These are phyloP conservation scores for Bradypodion pumilum DNA, from an alignment of 2,797 vertebrate species.

Conservation along the genomic window DNA sequence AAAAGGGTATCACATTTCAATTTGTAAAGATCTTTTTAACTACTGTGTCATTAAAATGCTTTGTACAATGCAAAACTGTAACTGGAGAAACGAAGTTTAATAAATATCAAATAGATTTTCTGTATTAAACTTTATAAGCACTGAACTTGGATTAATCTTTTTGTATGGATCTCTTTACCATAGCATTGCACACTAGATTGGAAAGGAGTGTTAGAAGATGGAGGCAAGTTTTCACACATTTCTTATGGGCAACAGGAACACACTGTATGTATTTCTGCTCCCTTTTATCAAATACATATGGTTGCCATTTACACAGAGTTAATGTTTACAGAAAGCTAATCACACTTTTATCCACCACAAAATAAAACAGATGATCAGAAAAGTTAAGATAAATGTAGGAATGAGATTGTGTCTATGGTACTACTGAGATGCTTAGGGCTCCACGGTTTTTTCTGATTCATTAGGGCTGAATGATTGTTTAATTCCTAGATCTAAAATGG, in stretches of 20 bases:
- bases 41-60: conserved; percentile 86
- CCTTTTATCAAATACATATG: not conserved
- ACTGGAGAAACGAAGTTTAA: conserved; percentile 86
- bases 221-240: not conserved
- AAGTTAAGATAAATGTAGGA: not conserved
- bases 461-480: not conserved
- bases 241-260: not conserved
- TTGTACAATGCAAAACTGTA: conserved; percentile 88
- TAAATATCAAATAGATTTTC: conserved; percentile 89
- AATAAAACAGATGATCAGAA: not conserved
- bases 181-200: not conserved
- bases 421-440: not conserved
- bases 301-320: not conserved
- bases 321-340: not conserved
- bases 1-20: conserved; percentile 89
- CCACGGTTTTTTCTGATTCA: not conserved
- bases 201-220: not conserved
- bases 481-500: not conserved
- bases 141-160: conserved; percentile 52
- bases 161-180: not conserved
- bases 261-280: rapidly evolving
- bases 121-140: conserved; percentile 77
- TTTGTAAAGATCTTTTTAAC: conserved; percentile 89
- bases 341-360: not conserved
- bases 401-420: not conserved